Conservation (phyloP, 2,888 invertebrate species). For the Plagodis dolabraria region DNA sequence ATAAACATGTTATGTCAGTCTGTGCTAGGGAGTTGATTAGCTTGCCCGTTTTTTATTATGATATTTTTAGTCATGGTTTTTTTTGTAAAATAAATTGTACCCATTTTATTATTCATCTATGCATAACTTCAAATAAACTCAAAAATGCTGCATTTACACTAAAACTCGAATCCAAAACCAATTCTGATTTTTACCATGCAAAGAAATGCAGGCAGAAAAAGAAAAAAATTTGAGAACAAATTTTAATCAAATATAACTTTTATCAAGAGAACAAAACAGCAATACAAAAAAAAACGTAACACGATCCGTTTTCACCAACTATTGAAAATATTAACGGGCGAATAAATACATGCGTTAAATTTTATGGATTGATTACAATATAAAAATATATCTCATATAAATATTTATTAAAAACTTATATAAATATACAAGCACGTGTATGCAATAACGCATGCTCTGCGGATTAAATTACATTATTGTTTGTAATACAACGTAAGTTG, state of each 20-base stretch:
- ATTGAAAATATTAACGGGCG: background rate
- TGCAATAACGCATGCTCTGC: too few relatives aligned
- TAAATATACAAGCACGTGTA: too few relatives aligned
- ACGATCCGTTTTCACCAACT: background rate
- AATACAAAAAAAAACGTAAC: background rate
- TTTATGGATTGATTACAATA: too few relatives aligned
- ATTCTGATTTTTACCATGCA: slow-evolving; percentile 6
- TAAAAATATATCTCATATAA: too few relatives aligned
- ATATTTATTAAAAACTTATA: too few relatives aligned
- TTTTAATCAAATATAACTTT: background rate
- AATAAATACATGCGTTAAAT: background rate
- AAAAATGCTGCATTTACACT: background rate
- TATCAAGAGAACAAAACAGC: background rate
- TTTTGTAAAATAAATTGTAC: background rate
- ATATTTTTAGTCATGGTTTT: too few relatives aligned
- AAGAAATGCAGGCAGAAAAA: slow-evolving; percentile 6
- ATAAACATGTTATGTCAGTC: too few relatives aligned
- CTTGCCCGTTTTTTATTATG: too few relatives aligned
- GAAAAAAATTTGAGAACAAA: background rate
- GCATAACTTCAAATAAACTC: background rate
- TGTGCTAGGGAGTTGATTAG: too few relatives aligned
- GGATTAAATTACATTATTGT: too few relatives aligned
- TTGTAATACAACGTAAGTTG: too few relatives aligned
- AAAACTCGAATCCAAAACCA: background rate
- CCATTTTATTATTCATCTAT: background rate